phyloP scores from a whole-genome alignment of 2,888 invertebrate species.

The Pheosia gnoma region DNA sequence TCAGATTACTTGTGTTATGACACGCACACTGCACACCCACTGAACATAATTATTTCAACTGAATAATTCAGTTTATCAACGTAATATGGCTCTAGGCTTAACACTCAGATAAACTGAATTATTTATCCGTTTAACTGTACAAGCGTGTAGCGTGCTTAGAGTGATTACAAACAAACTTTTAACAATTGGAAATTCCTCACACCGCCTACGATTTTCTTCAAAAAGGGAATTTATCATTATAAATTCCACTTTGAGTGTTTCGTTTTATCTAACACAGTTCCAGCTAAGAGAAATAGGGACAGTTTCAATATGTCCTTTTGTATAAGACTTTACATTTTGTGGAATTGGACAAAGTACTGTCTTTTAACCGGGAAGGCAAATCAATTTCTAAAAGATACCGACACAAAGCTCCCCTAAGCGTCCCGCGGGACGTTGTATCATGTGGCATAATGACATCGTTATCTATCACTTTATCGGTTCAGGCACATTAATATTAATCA shows the following conservation, averaged over 20 bases:
- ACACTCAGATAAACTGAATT: neutral
- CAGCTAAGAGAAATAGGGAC: neutral
- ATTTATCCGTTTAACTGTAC: constrained; percentile 1
- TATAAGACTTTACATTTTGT: neutral
- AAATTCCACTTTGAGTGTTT: neutral
- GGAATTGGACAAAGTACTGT: neutral
- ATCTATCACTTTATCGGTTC: constrained; percentile 8
- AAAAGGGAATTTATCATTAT: neutral
- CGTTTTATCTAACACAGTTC: neutral
- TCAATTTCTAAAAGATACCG: constrained; percentile 7
- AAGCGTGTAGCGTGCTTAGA: neutral
- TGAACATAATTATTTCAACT: constrained; percentile 18
- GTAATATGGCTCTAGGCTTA: constrained; percentile 7
- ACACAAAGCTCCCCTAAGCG: constrained; percentile 10
- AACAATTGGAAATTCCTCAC: neutral
- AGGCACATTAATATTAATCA: constrained; percentile 2
- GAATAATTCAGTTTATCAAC: constrained; percentile 30
- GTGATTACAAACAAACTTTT: neutral
- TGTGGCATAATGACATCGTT: constrained; percentile 6
- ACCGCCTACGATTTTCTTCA: neutral
- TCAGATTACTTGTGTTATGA: constrained; percentile 26
- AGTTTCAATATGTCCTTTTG: neutral
- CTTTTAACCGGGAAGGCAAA: constrained; percentile 3
- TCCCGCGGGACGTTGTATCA: constrained; percentile 1
- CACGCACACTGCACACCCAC: constrained; percentile 17